Evolutionary conservation across 2,888 invertebrate genomes (phyloP).

Genomic region (Cerceris rybyensis): DNA sequence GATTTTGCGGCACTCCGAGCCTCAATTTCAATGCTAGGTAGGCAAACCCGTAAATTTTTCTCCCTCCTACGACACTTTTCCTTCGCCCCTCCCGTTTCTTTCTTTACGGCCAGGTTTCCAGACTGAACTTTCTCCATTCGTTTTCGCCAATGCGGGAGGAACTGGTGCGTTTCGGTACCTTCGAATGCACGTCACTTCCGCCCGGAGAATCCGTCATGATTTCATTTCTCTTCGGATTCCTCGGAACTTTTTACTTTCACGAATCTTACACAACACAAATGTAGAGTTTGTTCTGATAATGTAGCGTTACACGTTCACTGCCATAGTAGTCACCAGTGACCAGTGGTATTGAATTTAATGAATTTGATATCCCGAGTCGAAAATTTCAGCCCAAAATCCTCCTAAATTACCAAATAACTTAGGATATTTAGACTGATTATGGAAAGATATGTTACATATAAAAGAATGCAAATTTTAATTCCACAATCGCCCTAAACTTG

Average conservation of each 20-base stretch:
- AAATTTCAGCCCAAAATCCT: no score
- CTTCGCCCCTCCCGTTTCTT: background rate
- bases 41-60: conserved; percentile 51
- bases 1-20: conserved; percentile 61
- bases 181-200: conserved; percentile 64
- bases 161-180: conserved; percentile 63
- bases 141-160: conserved; percentile 50
- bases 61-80: background rate
- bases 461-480: no score
- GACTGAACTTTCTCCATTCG: conserved; percentile 65
- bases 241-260: background rate
- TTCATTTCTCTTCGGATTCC: conserved; percentile 16
- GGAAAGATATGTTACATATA: no score
- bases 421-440: no score
- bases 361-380: no score
- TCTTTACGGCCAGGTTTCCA: conserved; percentile 30
- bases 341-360: no score
- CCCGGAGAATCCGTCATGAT: conserved; percentile 53
- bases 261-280: background rate
- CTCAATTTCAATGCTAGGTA: conserved; percentile 55
- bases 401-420: no score
- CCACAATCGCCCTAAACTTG: no score
- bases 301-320: no score
- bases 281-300: no score
- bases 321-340: no score